A percentile compares a stretch with the other conserved stretches of the same genome.
Conservation (phyloP, 92 coral and sea anemone genomes). For the Phenganax marumi region DNA sequence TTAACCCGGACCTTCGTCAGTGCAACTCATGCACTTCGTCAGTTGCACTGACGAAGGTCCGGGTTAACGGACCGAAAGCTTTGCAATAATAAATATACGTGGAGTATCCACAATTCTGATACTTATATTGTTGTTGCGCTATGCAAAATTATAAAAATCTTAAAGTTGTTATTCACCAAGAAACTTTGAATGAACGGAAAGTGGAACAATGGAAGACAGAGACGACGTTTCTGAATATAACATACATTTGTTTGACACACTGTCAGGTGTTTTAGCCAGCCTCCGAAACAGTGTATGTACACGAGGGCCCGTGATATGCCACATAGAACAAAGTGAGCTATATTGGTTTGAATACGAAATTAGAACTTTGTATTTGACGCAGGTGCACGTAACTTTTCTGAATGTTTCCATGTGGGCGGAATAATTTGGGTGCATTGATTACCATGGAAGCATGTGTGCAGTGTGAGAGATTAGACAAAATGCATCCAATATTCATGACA, state of each 20-base stretch:
- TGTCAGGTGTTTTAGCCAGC: slow-evolving; percentile 1
- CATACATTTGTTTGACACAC: neutral
- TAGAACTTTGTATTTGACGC: slow-evolving; percentile 20
- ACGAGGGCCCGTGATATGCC: neutral
- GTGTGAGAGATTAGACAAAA: neutral
- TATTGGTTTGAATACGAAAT: neutral
- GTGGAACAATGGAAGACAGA: no score
- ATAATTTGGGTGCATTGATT: neutral
- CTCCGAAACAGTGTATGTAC: neutral
- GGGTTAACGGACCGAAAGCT: no score
- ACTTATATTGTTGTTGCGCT: no score
- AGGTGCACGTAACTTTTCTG: slow-evolving; percentile 6
- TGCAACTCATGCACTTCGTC: no score
- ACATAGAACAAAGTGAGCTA: neutral
- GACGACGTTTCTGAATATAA: no score
- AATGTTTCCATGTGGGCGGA: slow-evolving; percentile 16
- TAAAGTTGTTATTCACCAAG: no score
- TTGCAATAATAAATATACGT: no score
- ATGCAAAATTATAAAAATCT: no score
- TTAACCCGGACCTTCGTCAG: no score
- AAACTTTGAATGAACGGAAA: no score
- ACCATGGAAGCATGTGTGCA: slow-evolving; percentile 1
- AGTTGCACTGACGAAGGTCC: no score
- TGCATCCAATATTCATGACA: slow-evolving; percentile 9
- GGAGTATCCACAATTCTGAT: no score